phyloP scores from a whole-genome alignment of 1,140 invertebrate species.

The Drosophila leontia region DNA sequence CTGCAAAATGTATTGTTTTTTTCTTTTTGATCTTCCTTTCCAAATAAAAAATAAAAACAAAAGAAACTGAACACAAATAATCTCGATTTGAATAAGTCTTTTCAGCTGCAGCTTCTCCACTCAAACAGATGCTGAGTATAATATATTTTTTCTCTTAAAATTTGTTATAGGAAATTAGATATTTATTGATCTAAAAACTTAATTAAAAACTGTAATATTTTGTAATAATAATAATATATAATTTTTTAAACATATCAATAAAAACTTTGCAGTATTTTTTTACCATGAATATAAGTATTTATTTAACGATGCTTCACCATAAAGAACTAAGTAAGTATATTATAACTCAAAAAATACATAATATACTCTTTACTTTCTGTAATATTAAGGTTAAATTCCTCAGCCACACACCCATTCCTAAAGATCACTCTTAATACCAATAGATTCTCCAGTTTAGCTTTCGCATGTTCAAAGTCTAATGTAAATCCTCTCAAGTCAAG shows the following conservation, averaged over 20 bases:
- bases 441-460: constrained; percentile 3
- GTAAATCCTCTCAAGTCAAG: constrained; percentile 35
- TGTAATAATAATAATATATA: too few relatives aligned
- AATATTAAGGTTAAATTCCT: neutral
- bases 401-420: neutral
- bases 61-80: constrained; percentile 32
- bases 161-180: neutral
- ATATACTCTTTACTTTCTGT: neutral
- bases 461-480: constrained; percentile 8
- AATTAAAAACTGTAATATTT: neutral
- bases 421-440: constrained; percentile 5
- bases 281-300: too few relatives aligned
- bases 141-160: constrained; percentile 1
- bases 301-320: too few relatives aligned
- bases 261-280: too few relatives aligned
- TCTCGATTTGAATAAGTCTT: constrained; percentile 47
- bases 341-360: too few relatives aligned
- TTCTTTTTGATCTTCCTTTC: neutral
- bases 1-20: constrained; percentile 12
- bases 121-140: constrained; percentile 11
- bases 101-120: constrained; percentile 23
- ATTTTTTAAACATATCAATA: too few relatives aligned
- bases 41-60: constrained; percentile 47
- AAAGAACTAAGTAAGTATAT: too few relatives aligned
- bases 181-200: neutral